phyloP scores from a whole-genome alignment of 1,140 invertebrate genomes.

The Calliphora vicina region DNA sequence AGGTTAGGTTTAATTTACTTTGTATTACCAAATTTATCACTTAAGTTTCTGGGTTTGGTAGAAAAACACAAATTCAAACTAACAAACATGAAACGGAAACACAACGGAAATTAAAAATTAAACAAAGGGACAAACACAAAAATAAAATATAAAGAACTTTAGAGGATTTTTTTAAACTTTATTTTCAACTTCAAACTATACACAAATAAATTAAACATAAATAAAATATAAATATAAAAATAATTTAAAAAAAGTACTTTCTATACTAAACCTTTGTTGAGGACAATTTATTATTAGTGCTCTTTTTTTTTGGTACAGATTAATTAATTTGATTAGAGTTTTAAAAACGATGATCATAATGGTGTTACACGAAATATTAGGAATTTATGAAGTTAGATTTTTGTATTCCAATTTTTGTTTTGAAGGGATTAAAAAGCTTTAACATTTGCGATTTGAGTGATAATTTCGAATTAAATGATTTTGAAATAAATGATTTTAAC shows the following conservation, averaged over 20 bases:
- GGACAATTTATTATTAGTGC: not conserved
- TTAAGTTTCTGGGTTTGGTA: too few relatives aligned
- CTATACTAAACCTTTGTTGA: conserved; percentile 9
- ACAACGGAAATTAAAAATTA: not conserved
- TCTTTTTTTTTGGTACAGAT: not conserved
- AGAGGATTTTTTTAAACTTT: not conserved
- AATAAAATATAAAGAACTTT: not conserved
- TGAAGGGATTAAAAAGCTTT: not conserved
- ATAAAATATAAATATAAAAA: not conserved
- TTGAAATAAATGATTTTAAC: not conserved
- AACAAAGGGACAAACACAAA: not conserved
- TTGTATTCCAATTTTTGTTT: not conserved
- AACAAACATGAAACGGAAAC: not conserved
- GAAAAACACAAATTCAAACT: not conserved
- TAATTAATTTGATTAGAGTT: not conserved
- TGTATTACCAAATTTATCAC: too few relatives aligned
- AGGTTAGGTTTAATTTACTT: too few relatives aligned
- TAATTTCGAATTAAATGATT: not conserved
- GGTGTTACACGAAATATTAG: not conserved
- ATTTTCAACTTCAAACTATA: not conserved
- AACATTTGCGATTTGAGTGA: not conserved
- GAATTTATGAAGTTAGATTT: not conserved
- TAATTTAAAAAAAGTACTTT: not conserved
- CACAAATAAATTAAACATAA: not conserved
- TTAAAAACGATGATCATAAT: not conserved